Evolutionary conservation across 2,113 vertebrate genomes (phyloP).

Genomic region (Brienomyrus brachyistius): DNA sequence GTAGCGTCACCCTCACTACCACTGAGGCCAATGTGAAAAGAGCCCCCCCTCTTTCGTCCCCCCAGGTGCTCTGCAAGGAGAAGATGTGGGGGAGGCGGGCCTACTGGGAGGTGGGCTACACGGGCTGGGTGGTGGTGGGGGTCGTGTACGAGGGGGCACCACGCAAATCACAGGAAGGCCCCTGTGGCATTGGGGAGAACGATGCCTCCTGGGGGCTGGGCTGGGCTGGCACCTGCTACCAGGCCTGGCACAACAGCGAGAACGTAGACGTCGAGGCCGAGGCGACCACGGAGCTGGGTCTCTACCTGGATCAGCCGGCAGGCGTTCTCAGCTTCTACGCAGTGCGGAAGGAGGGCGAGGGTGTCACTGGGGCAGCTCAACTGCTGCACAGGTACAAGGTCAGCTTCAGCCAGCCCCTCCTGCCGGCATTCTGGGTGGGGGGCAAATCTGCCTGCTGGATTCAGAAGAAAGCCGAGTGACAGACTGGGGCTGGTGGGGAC

Average conservation of each 20-base stretch:
- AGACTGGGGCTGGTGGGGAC: too few species aligned
- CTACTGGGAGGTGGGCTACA: conserved; percentile 65
- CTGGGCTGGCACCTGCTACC: conserved; percentile 60
- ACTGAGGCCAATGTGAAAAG: neutral
- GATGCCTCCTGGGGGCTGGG: conserved; percentile 57
- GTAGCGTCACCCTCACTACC: neutral
- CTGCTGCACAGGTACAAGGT: conserved; percentile 52
- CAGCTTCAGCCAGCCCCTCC: conserved; percentile 45
- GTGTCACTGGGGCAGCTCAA: conserved; percentile 41
- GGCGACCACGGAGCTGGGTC: conserved; percentile 32
- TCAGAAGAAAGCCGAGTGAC: conserved; percentile 46
- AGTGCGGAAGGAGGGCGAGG: conserved; percentile 36
- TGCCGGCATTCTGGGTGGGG: conserved; percentile 62
- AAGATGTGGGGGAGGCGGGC: conserved; percentile 48
- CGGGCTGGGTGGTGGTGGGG: conserved; percentile 65
- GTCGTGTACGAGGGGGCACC: conserved; percentile 39
- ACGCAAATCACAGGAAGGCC: conserved; percentile 46
- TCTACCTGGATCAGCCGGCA: conserved; percentile 64
- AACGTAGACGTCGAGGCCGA: conserved; percentile 45
- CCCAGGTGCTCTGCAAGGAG: conserved; percentile 62
- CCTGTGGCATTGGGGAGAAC: conserved; percentile 62
- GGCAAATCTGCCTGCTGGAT: conserved; percentile 52
- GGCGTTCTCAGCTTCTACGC: conserved; percentile 55
- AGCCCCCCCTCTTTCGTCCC: neutral
- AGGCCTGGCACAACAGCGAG: conserved; percentile 59